These are phyloP conservation scores for Syngnathus floridae DNA, from an alignment of 2,113 vertebrate species.

Conservation along the genomic window DNA sequence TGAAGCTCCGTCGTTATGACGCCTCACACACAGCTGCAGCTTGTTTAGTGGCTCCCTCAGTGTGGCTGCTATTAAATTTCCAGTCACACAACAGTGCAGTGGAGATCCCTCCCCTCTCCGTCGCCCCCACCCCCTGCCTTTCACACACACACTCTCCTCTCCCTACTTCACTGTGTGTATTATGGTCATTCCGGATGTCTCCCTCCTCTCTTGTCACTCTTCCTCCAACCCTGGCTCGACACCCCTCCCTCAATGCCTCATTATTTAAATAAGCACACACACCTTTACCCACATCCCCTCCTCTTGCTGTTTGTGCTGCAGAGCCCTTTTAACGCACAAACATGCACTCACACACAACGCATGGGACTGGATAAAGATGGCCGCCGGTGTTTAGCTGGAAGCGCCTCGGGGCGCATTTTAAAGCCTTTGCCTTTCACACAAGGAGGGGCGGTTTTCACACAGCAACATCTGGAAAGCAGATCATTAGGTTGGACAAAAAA, in stretches of 20 bases:
- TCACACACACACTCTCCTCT: conserved; percentile 8
- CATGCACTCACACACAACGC: neutral
- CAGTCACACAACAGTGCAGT: conserved; percentile 85
- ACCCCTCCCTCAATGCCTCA: neutral
- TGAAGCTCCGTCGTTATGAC: conserved; percentile 20
- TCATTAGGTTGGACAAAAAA: neutral
- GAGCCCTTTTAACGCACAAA: conserved; percentile 33
- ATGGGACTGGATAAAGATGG: conserved; percentile 2
- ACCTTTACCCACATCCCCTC: neutral
- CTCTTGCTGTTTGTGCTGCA: conserved; percentile 19
- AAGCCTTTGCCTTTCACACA: neutral
- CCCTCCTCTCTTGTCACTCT: conserved; percentile 49
- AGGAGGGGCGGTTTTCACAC: neutral
- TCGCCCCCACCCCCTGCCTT: conserved; percentile 16
- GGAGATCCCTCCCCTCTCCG: conserved; percentile 70
- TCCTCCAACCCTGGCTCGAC: conserved; percentile 11
- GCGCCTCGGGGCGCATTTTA: neutral
- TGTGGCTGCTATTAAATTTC: conserved; percentile 72
- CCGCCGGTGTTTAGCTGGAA: neutral
- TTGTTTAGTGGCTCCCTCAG: conserved; percentile 7
- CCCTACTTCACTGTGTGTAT: conserved; percentile 14
- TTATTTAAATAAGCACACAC: conserved; percentile 6
- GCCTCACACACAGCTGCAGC: conserved; percentile 6
- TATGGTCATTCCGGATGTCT: conserved; percentile 22
- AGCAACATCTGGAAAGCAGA: neutral